Evolutionary conservation across 2,888 invertebrate genomes (phyloP).

Genomic region (Cryptus armator): DNA sequence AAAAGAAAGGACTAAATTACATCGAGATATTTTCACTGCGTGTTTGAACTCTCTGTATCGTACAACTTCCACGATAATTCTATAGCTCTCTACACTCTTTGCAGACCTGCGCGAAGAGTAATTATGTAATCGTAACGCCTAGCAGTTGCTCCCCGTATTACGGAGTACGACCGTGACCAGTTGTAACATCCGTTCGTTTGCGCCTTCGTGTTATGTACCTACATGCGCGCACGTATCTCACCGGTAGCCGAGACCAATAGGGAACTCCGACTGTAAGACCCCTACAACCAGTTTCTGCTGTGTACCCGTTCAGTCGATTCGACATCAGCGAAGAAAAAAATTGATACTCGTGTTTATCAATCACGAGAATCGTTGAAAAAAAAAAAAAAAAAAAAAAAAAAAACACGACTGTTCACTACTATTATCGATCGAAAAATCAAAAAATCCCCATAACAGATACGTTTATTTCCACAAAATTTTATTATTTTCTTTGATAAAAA

Average conservation of each 20-base stretch:
- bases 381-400: not conserved
- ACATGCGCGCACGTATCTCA: conserved; percentile 45
- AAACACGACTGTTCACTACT: not conserved
- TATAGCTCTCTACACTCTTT: conserved; percentile 4
- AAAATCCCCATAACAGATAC: not conserved
- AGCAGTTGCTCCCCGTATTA: conserved; percentile 46
- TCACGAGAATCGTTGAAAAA: not conserved
- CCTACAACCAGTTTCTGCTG: conserved; percentile 13
- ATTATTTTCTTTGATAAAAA: not conserved
- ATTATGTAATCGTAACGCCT: conserved; percentile 66
- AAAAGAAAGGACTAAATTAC: conserved; percentile 19
- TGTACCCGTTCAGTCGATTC: conserved; percentile 10
- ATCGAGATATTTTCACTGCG: conserved; percentile 25
- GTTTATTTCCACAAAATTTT: not conserved
- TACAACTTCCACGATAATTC: conserved; percentile 33
- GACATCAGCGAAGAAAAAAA: not conserved
- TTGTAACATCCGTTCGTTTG: conserved; percentile 62
- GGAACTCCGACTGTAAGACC: conserved; percentile 1
- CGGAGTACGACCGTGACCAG: conserved; percentile 63
- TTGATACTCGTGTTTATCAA: not conserved
- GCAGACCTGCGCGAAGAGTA: conserved; percentile 35
- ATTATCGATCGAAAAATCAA: not conserved
- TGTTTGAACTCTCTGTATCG: conserved; percentile 32
- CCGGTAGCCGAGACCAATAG: conserved; percentile 22
- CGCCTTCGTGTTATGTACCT: conserved; percentile 34